These are phyloP conservation scores for Pocota personata DNA, from an alignment of 2,888 invertebrate species.

Conservation along the genomic window DNA sequence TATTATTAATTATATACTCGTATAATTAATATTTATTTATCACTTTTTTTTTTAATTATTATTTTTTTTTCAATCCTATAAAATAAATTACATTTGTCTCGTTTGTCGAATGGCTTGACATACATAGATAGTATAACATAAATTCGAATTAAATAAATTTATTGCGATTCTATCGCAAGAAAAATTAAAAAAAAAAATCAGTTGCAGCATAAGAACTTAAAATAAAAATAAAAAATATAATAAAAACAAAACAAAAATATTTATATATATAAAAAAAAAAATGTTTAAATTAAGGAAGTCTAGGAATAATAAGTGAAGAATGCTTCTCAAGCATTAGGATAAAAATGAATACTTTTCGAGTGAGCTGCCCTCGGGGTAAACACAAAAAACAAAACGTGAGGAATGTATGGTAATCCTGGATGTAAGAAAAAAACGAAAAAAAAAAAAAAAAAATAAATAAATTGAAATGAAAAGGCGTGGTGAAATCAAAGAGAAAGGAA, in stretches of 20 bases:
- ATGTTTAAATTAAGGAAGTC: conserved; percentile 46
- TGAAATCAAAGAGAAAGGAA: not conserved
- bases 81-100: conserved; percentile 54
- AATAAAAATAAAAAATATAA: not conserved
- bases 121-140: conserved; percentile 32
- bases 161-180: conserved; percentile 56
- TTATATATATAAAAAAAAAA: conserved; percentile 21
- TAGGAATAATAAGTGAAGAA: conserved; percentile 52
- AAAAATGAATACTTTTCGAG: conserved; percentile 56
- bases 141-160: conserved; percentile 64
- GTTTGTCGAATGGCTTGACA: conserved; percentile 57
- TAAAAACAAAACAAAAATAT: conserved; percentile 6
- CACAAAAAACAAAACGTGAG: conserved; percentile 50
- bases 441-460: conserved; percentile 1
- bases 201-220: conserved; percentile 1
- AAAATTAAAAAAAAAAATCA: not conserved
- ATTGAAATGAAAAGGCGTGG: not conserved
- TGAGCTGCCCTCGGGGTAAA: conserved; percentile 60
- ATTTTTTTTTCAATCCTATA: conserved; percentile 32
- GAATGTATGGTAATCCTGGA: conserved; percentile 53
- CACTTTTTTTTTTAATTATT: conserved; percentile 43
- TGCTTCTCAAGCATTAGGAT: conserved; percentile 48
- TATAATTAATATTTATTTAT: conserved; percentile 63
- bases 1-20: conserved; percentile 42
- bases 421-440: not conserved